These are phyloP conservation scores for Sebastes jordani DNA, from an alignment of 2,797 vertebrate genomes.

Conservation along the genomic window DNA sequence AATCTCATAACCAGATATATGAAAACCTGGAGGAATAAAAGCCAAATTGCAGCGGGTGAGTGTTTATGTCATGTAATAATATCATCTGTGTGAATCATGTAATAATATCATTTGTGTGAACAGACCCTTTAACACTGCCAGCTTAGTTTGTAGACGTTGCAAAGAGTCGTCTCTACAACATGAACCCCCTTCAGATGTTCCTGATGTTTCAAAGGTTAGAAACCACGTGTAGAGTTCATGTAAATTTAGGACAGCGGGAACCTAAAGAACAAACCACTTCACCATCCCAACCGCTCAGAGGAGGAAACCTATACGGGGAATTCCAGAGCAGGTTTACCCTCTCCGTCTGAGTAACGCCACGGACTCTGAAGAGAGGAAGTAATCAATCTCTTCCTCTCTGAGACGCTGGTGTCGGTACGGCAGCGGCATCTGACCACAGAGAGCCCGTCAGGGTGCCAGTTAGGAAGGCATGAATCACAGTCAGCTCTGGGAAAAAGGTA, in stretches of 20 bases:
- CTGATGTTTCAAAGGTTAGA: not conserved
- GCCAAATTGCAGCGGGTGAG: not conserved
- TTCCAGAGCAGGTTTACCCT: constrained; percentile 44
- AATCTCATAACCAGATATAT: not conserved
- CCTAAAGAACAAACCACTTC: constrained; percentile 1
- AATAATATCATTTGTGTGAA: not conserved
- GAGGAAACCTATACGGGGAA: constrained; percentile 46
- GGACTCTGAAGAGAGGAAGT: constrained; percentile 60
- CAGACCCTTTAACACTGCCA: not conserved
- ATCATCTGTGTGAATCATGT: not conserved
- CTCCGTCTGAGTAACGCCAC: constrained; percentile 26
- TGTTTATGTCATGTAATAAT: not conserved
- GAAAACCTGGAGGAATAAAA: not conserved
- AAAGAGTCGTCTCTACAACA: not conserved
- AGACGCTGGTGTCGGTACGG: not conserved
- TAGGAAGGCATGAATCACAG: constrained; percentile 66
- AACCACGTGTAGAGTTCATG: not conserved
- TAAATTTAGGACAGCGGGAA: not conserved
- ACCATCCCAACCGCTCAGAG: not conserved
- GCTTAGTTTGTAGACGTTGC: no score
- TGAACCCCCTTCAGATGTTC: not conserved
- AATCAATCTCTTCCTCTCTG: constrained; percentile 58
- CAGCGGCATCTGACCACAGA: constrained; percentile 21
- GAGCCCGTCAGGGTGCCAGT: constrained; percentile 41
- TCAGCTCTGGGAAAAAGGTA: constrained; percentile 46